Conservation (phyloP, 2,113 vertebrate species). For the Tinamus guttatus region DNA sequence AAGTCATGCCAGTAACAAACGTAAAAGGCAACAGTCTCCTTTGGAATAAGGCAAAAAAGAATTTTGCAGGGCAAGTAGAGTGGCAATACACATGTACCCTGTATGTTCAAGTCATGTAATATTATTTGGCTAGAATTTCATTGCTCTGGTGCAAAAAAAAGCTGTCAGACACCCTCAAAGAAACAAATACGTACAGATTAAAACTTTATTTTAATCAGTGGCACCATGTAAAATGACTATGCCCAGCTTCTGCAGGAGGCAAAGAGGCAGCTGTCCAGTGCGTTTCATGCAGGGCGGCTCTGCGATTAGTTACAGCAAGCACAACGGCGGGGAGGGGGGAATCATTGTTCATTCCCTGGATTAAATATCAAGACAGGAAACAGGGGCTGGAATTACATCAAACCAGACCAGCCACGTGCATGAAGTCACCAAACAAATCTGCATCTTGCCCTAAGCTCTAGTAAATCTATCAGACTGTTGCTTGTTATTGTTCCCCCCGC, state of each 20-base stretch:
- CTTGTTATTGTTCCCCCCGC: background rate
- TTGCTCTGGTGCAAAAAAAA: background rate
- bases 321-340: background rate
- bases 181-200: background rate
- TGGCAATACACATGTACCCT: background rate
- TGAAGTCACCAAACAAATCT: slow-evolving; percentile 57
- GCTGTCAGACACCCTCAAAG: background rate
- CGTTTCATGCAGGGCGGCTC: background rate
- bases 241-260: background rate
- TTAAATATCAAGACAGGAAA: slow-evolving; percentile 53
- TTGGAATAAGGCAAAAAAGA: background rate
- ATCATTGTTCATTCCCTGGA: slow-evolving; percentile 30
- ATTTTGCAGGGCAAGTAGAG: background rate
- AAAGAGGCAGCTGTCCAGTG: slow-evolving; percentile 43
- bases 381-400: slow-evolving; percentile 24
- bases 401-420: background rate
- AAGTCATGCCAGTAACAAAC: background rate
- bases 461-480: slow-evolving; percentile 24
- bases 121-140: background rate
- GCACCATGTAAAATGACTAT: background rate
- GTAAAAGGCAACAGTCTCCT: background rate
- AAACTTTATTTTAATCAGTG: background rate
- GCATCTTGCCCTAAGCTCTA: slow-evolving; percentile 33
- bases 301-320: background rate
- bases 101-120: background rate